These are phyloP conservation scores for Clitarchus hookeri DNA, from an alignment of 2,888 invertebrate species.

Conservation along the genomic window DNA sequence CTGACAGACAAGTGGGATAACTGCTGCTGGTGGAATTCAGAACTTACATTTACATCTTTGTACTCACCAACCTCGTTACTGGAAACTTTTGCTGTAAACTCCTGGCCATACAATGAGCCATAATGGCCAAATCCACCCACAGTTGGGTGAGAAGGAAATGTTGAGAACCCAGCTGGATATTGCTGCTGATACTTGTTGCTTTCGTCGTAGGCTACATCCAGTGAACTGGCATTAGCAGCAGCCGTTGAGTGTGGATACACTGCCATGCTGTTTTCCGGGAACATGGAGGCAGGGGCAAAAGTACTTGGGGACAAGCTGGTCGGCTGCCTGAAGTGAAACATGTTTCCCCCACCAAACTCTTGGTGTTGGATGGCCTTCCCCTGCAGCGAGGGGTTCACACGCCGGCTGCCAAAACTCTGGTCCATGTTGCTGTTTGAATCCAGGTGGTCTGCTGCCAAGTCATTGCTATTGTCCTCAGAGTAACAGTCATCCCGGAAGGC, in stretches of 20 bases:
- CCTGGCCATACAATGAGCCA: slow-evolving; percentile 34
- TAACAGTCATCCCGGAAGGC: slow-evolving; percentile 66
- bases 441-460: slow-evolving; percentile 41
- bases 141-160: slow-evolving; percentile 30
- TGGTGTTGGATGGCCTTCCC: slow-evolving; percentile 29
- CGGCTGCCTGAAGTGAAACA: slow-evolving; percentile 37
- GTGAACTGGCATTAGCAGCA: slow-evolving; percentile 20
- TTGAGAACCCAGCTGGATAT: slow-evolving; percentile 39
- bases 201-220: slow-evolving; percentile 31
- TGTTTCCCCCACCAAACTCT: slow-evolving; percentile 33
- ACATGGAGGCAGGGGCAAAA: slow-evolving; percentile 27
- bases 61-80: slow-evolving; percentile 23
- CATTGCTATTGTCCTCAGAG: slow-evolving; percentile 58
- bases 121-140: slow-evolving; percentile 34
- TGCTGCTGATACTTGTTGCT: slow-evolving; percentile 35
- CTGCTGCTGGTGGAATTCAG: slow-evolving; percentile 31
- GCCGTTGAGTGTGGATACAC: slow-evolving; percentile 23
- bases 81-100: slow-evolving; percentile 29
- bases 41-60: slow-evolving; percentile 18
- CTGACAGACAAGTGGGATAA: slow-evolving; percentile 2
- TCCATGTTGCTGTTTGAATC: slow-evolving; percentile 27
- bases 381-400: background rate
- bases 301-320: slow-evolving; percentile 29
- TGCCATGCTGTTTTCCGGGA: slow-evolving; percentile 29
- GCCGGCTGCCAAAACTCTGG: slow-evolving; percentile 16